These are phyloP conservation scores for Anarhynchus alexandrinus DNA, from an alignment of 2,113 vertebrate genomes.

Conservation along the genomic window DNA sequence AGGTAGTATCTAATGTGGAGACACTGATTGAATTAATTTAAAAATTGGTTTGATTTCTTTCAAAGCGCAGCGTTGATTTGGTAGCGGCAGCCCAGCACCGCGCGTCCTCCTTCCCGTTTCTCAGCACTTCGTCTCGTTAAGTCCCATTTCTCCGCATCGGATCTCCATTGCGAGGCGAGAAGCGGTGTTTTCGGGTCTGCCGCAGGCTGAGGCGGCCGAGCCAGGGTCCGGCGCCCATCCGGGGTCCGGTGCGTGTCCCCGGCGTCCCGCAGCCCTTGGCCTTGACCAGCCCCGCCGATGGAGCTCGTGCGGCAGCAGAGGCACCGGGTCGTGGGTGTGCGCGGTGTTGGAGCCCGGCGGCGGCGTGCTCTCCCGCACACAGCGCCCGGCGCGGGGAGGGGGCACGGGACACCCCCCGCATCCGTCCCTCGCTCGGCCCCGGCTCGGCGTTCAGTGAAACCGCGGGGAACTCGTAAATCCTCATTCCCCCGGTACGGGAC, in stretches of 20 bases:
- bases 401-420: not conserved
- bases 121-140: not conserved
- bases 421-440: not conserved
- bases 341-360: not conserved
- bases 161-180: not conserved
- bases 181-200: not conserved
- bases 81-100: not conserved
- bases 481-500: not conserved
- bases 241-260: not conserved
- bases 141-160: not conserved
- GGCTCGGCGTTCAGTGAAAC: not conserved
- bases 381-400: accelerated
- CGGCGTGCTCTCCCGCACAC: not conserved
- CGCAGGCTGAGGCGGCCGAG: no score
- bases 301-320: not conserved
- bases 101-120: accelerated
- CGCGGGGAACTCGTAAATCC: accelerated
- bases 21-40: accelerated
- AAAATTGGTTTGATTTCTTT: not conserved
- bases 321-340: accelerated
- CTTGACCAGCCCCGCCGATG: not conserved
- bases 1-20: not conserved
- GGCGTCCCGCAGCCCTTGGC: not conserved
- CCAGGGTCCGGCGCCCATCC: no score
- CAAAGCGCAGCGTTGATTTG: not conserved